Evolutionary conservation across 2,888 invertebrate genomes (phyloP).

Genomic region (Rhagophthalmus giganteus): DNA sequence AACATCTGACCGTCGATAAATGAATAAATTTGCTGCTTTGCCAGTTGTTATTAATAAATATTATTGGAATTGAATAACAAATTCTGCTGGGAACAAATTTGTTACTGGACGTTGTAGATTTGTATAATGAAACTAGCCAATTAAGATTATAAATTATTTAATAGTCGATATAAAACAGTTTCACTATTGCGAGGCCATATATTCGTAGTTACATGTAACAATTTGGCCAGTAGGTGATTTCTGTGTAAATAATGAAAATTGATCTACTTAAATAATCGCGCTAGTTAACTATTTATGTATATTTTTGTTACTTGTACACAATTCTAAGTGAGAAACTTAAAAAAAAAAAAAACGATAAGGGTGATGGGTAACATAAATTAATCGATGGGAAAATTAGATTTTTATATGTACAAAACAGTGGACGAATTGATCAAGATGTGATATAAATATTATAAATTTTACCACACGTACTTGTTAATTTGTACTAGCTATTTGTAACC

Average conservation of each 20-base stretch:
- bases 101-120: conserved; percentile 12
- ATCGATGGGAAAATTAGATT: conserved; percentile 13
- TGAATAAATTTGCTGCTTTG: not conserved
- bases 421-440: conserved; percentile 25
- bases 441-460: conserved; percentile 24
- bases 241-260: conserved; percentile 15
- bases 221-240: conserved; percentile 9
- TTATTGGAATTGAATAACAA: conserved; percentile 14
- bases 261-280: conserved; percentile 15
- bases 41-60: not conserved
- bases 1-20: no score
- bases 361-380: conserved; percentile 24
- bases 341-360: conserved; percentile 19
- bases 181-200: not conserved
- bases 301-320: conserved; percentile 25
- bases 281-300: conserved; percentile 26
- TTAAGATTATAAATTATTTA: no score
- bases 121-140: conserved; percentile 4
- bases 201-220: conserved; percentile 1
- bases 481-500: conserved; percentile 4
- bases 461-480: conserved; percentile 10
- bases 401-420: conserved; percentile 18
- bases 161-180: no score
- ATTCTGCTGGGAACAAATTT: conserved; percentile 25
- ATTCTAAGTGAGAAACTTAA: conserved; percentile 14